phyloP scores from a whole-genome alignment of 2,113 vertebrate species.

The Callocephalon fimbriatum region DNA sequence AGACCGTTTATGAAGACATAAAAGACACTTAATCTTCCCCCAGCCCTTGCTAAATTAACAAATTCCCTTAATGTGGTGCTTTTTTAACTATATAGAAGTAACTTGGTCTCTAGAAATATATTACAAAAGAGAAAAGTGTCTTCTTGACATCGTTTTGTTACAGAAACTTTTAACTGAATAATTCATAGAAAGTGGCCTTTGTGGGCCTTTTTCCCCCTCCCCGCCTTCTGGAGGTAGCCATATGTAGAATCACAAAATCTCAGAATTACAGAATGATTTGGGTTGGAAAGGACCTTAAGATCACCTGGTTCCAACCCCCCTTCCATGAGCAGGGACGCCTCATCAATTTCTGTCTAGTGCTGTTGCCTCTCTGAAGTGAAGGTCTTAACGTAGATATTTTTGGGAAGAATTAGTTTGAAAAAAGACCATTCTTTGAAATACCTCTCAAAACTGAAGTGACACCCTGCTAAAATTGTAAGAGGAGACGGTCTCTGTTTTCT shows the following conservation, averaged over 20 bases:
- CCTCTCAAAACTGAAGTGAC: background rate
- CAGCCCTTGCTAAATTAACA: background rate
- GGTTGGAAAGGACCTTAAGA: background rate
- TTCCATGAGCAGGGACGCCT: background rate
- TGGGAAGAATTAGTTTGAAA: background rate
- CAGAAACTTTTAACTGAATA: background rate
- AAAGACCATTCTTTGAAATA: background rate
- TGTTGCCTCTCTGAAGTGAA: background rate
- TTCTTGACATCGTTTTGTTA: background rate
- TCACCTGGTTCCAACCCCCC: background rate
- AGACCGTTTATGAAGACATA: background rate
- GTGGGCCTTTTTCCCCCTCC: rapidly evolving
- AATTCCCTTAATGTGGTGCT: background rate
- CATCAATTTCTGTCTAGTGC: background rate
- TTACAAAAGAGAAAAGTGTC: background rate
- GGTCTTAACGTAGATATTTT: background rate
- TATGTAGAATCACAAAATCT: background rate
- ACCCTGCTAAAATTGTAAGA: background rate
- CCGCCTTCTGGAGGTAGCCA: background rate
- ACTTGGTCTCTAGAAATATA: background rate
- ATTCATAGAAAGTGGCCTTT: background rate
- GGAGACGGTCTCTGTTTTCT: background rate
- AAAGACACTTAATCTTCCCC: background rate
- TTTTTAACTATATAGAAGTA: background rate
- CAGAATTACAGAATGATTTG: background rate